phyloP scores from a whole-genome alignment of 2,888 invertebrate genomes.

The Microctonus hyperodae region DNA sequence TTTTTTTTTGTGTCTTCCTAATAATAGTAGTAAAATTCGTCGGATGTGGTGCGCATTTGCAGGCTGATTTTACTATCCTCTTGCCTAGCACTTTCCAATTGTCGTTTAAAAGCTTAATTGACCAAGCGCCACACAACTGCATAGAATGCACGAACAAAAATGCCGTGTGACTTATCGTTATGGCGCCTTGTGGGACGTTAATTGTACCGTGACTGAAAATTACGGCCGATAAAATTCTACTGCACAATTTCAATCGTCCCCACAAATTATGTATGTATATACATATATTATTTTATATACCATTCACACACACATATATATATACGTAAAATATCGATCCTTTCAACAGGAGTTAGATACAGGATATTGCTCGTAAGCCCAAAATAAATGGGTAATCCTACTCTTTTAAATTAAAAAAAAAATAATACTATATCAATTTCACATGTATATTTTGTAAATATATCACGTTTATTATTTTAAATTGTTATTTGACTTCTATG shows the following conservation, averaged over 20 bases:
- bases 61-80: background rate
- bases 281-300: background rate
- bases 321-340: background rate
- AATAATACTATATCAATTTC: background rate
- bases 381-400: background rate
- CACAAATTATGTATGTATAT: background rate
- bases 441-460: too few species aligned
- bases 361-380: background rate
- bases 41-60: background rate
- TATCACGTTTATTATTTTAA: background rate
- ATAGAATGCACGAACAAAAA: background rate
- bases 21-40: background rate
- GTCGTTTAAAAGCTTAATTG: constrained; percentile 45
- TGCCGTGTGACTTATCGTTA: constrained; percentile 18
- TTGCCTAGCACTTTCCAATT: constrained; percentile 29
- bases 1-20: background rate
- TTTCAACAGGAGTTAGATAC: background rate
- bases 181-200: constrained; percentile 21
- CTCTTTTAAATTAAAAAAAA: background rate
- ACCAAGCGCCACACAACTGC: constrained; percentile 25
- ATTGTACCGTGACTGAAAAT: constrained; percentile 28
- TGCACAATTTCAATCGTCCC: constrained; percentile 20
- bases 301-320: background rate
- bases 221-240: constrained; percentile 28
- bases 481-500: constrained; percentile 25